Evolutionary conservation across 2,113 vertebrate genomes (phyloP).

Genomic region (Riparia riparia): DNA sequence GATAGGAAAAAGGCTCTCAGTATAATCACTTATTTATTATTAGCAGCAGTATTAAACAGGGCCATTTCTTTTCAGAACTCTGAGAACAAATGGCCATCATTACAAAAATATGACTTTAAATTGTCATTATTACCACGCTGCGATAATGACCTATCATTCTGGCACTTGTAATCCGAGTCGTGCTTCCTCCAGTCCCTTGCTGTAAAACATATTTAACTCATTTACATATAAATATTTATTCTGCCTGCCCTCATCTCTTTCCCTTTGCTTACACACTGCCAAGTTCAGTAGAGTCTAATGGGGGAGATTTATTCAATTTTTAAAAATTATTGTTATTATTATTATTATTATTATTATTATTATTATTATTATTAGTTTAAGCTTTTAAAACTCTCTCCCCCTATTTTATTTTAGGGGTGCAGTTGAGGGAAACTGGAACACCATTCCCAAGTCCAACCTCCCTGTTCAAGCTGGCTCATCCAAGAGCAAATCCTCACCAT

Average conservation of each 20-base stretch:
- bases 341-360: not conserved
- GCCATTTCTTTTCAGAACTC: not conserved
- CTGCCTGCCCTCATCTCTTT: not conserved
- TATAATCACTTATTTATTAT: not conserved
- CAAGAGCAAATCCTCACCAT: not conserved
- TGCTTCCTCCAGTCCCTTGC: not conserved
- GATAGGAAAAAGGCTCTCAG: not conserved
- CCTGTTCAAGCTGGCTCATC: not conserved
- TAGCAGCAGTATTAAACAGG: not conserved
- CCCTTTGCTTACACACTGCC: not conserved
- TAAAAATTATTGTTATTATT: not conserved
- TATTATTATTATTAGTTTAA: not conserved
- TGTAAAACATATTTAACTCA: not conserved
- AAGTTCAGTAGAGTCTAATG: not conserved
- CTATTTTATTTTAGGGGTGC: not conserved
- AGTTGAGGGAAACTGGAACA: not conserved
- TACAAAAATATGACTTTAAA: not conserved
- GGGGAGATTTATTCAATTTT: not conserved
- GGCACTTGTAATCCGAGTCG: not conserved
- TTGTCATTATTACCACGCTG: not conserved
- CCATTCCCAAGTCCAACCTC: not conserved
- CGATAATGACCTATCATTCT: not conserved
- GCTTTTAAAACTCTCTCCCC: not conserved
- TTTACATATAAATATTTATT: conserved; percentile 6
- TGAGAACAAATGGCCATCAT: not conserved